Evolutionary conservation across 2,113 vertebrate genomes (phyloP).

Genomic region (Silurus asotus): DNA sequence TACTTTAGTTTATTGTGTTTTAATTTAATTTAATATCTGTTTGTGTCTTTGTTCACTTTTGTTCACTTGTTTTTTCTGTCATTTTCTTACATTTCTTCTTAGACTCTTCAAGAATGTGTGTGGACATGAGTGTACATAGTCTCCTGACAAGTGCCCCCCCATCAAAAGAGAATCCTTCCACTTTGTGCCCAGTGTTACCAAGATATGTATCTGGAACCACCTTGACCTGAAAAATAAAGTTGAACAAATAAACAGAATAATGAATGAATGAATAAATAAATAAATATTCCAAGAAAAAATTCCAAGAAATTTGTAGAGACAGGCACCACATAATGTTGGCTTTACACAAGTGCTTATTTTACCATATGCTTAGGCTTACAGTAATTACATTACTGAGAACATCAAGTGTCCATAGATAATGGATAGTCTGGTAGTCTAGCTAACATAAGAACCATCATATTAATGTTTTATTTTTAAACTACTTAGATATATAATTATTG

Average conservation of each 20-base stretch:
- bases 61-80: not conserved
- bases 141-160: not conserved
- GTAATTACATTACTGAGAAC: not conserved
- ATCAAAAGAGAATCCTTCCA: not conserved
- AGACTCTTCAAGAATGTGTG: not conserved
- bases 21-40: too few relatives aligned
- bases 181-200: not conserved
- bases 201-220: not conserved
- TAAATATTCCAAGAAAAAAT: not conserved
- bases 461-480: slow-evolving; percentile 2
- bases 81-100: not conserved
- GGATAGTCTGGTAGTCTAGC: not conserved
- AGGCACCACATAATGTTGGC: not conserved
- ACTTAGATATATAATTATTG: not conserved
- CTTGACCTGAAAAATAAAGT: not conserved
- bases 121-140: not conserved
- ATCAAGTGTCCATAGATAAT: not conserved
- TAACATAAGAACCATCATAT: not conserved
- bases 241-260: not conserved
- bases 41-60: not conserved
- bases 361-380: not conserved
- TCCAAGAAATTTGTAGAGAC: not conserved
- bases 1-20: not conserved
- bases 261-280: not conserved
- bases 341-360: not conserved